Percentiles rank a stretch among this genome's conserved stretches.
These are phyloP conservation scores for Echeneis naucrates DNA, from an alignment of 2,797 vertebrate species.

Conservation along the genomic window DNA sequence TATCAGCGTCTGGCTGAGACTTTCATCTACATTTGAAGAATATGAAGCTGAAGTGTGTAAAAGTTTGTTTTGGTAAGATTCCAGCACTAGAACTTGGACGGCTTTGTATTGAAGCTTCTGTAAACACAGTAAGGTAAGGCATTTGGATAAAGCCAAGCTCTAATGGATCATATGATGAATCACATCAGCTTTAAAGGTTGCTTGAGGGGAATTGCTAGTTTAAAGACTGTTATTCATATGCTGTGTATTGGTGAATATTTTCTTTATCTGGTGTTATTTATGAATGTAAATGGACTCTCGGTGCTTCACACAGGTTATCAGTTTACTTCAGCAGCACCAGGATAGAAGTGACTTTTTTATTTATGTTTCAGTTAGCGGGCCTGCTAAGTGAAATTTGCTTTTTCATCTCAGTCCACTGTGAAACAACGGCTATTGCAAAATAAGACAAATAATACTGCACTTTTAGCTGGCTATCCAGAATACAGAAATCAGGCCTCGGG, in stretches of 20 bases:
- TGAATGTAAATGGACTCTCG: slow-evolving; percentile 21
- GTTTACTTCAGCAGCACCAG: slow-evolving; percentile 3
- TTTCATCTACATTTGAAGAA: slow-evolving; percentile 36
- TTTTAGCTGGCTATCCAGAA: slow-evolving; percentile 16
- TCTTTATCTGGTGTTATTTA: slow-evolving; percentile 21
- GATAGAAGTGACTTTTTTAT: slow-evolving; percentile 5
- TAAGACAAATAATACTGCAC: slow-evolving; percentile 1
- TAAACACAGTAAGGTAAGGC: slow-evolving; percentile 44
- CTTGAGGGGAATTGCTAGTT: slow-evolving; percentile 26
- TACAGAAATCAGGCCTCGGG: slow-evolving; percentile 18
- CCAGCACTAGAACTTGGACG: slow-evolving; percentile 6
- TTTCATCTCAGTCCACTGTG: neutral
- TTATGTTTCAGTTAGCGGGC: slow-evolving; percentile 24
- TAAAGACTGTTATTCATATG: slow-evolving; percentile 5
- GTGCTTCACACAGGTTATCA: slow-evolving; percentile 22
- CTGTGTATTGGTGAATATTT: slow-evolving; percentile 9
- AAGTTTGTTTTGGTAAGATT: slow-evolving; percentile 13
- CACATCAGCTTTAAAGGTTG: slow-evolving; percentile 45
- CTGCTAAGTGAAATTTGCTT: neutral
- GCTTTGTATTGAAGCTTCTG: slow-evolving; percentile 44
- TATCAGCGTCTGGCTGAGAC: slow-evolving; percentile 35
- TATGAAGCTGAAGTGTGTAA: slow-evolving; percentile 11
- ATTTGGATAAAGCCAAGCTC: slow-evolving; percentile 40
- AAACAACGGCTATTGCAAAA: slow-evolving; percentile 17
- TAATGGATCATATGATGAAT: slow-evolving; percentile 62